phyloP scores from a whole-genome alignment of 2,888 invertebrate genomes.

The Cybosia mesomella region DNA sequence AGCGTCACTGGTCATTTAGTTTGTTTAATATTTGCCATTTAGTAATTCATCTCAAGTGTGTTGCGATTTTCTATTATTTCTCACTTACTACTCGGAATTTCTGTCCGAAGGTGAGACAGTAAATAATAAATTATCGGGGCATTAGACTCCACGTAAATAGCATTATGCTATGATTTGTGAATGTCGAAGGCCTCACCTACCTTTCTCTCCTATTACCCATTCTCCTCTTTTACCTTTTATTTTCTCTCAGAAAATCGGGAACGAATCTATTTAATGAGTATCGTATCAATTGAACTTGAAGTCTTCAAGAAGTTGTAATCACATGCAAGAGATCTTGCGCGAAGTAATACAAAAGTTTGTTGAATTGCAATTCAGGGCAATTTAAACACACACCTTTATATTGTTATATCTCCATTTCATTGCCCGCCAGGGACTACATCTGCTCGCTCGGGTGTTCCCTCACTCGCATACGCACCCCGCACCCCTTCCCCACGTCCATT shows the following conservation, averaged over 20 bases:
- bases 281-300: neutral
- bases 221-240: neutral
- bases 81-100: no score
- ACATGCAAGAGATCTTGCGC: neutral
- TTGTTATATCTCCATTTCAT: constrained; percentile 85
- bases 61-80: no score
- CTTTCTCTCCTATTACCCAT: no score
- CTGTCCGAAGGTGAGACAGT: no score
- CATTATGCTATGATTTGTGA: no score
- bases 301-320: neutral
- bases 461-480: constrained; percentile 53
- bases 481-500: constrained; percentile 83
- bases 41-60: no score
- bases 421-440: constrained; percentile 83
- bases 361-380: constrained; percentile 77
- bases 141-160: no score
- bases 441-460: constrained; percentile 63
- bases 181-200: no score
- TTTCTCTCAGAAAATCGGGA: neutral
- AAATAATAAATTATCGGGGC: no score
- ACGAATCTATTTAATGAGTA: neutral
- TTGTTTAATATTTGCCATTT: no score
- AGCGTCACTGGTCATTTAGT: no score
- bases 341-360: constrained; percentile 41
- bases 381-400: constrained; percentile 82